phyloP scores from a whole-genome alignment of 2,113 vertebrate species.

The Odocoileus virginianus region DNA sequence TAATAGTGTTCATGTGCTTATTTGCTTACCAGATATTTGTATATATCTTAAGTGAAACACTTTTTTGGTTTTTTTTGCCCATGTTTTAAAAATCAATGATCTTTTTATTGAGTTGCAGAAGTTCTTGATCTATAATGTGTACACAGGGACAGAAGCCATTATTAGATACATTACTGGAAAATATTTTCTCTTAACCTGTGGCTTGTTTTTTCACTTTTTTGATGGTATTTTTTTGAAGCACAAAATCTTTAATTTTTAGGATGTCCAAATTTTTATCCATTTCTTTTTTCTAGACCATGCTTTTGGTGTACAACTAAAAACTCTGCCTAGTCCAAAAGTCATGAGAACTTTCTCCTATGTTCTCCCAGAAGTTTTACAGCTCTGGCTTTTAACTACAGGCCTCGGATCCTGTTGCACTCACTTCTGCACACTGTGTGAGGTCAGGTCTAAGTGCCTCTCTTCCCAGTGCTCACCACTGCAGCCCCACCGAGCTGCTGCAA shows the following conservation, averaged over 20 bases:
- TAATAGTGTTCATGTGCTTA: not conserved
- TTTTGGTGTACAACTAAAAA: not conserved
- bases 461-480: no score
- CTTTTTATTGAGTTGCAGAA: not conserved
- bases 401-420: not conserved
- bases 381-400: not conserved
- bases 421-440: not conserved
- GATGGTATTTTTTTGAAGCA: not conserved
- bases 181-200: not conserved
- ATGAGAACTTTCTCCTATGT: no score
- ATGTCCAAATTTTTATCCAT: not conserved
- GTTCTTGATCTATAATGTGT: not conserved
- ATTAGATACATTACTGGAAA: not conserved
- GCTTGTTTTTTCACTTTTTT: not conserved
- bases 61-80: not conserved
- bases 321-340: no score
- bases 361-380: not conserved
- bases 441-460: no score
- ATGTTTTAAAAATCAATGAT: not conserved
- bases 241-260: not conserved
- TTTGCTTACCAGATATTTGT: not conserved
- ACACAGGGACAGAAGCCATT: not conserved
- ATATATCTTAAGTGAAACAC: not conserved
- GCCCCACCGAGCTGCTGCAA: rapidly evolving
- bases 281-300: not conserved